phyloP scores from a whole-genome alignment of 2,888 invertebrate species.

The Hirtodrosophila trivittata region DNA sequence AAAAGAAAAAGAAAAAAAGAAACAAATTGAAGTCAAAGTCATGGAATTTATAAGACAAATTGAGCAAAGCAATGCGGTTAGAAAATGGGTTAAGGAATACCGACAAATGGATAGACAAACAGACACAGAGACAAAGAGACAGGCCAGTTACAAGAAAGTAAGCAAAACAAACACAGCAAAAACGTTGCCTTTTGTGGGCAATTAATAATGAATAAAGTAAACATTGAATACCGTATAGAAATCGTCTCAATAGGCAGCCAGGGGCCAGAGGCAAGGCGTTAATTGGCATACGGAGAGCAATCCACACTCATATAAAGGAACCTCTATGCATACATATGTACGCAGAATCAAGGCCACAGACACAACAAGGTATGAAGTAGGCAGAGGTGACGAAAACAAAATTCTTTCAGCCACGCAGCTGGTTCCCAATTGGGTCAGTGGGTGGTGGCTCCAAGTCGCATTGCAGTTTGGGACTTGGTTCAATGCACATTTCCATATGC shows the following conservation, averaged over 20 bases:
- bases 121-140: conserved; percentile 9
- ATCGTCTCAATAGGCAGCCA: conserved; percentile 36
- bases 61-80: conserved; percentile 38
- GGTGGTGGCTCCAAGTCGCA: no score
- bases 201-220: conserved; percentile 54
- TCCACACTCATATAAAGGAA: background rate
- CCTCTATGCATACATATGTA: no score
- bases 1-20: no score
- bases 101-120: no score
- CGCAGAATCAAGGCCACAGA: conserved; percentile 51
- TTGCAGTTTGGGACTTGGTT: conserved; percentile 23
- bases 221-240: conserved; percentile 43
- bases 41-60: conserved; percentile 48
- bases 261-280: conserved; percentile 39
- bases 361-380: conserved; percentile 11
- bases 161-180: conserved; percentile 33
- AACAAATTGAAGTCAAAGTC: conserved; percentile 43
- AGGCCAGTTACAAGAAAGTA: background rate
- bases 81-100: conserved; percentile 47
- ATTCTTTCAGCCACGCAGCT: conserved; percentile 8
- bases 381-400: no score
- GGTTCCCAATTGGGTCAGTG: background rate
- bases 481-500: conserved; percentile 40
- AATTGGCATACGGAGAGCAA: conserved; percentile 61
- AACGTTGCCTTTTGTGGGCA: conserved; percentile 48